phyloP scores from a whole-genome alignment of 2,888 invertebrate species.

The Zeuzera pyrina region DNA sequence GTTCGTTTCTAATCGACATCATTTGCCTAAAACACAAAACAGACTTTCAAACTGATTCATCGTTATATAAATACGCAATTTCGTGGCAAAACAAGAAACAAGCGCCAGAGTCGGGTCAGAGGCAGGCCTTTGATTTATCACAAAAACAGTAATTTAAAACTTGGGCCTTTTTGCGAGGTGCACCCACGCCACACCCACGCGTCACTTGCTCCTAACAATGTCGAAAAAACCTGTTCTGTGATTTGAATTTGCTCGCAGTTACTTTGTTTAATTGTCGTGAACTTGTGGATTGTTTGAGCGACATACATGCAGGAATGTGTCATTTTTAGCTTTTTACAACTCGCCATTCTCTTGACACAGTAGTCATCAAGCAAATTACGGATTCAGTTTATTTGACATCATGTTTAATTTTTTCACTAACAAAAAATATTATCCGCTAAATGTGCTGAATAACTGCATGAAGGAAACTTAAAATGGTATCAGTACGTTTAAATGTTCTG shows the following conservation, averaged over 20 bases:
- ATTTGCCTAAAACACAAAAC: conserved; percentile 12
- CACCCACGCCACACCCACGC: conserved; percentile 18
- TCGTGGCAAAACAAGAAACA: conserved; percentile 17
- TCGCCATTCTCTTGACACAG: too few species aligned
- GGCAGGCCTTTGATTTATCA: conserved; percentile 31
- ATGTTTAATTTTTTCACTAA: too few species aligned
- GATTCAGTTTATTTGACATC: too few species aligned
- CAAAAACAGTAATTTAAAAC: conserved; percentile 37
- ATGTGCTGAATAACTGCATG: too few species aligned
- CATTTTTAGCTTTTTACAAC: too few species aligned
- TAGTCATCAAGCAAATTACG: too few species aligned
- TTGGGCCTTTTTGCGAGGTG: conserved; percentile 33
- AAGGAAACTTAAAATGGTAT: too few species aligned
- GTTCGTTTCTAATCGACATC: too few species aligned
- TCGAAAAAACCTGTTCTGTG: conserved; percentile 30
- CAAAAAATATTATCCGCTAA: too few species aligned
- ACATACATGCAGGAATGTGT: too few species aligned
- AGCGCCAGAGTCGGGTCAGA: conserved; percentile 19
- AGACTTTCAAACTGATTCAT: conserved; percentile 22
- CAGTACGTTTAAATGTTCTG: too few species aligned
- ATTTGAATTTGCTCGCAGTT: conserved; percentile 25
- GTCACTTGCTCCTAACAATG: conserved; percentile 24
- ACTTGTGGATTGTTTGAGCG: too few species aligned
- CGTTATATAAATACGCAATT: conserved; percentile 30
- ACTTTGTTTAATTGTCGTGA: conserved; percentile 20